A percentile compares a stretch with the other conserved stretches of the same genome.
Conservation (phyloP, 2,113 vertebrate species). For the Pedetes capensis region DNA sequence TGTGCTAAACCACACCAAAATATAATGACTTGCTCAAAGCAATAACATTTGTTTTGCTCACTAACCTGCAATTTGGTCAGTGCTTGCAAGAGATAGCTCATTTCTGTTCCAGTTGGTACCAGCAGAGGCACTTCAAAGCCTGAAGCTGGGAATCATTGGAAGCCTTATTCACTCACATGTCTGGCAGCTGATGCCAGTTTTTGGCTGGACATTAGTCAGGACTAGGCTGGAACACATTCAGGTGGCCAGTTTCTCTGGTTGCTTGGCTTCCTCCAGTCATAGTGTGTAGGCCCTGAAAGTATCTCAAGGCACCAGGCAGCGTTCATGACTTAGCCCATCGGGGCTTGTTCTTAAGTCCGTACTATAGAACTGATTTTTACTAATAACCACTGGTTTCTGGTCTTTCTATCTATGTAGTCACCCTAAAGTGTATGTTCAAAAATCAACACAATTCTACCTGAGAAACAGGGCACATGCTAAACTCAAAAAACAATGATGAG, state of each 20-base stretch:
- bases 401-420: background rate
- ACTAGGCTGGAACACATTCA: background rate
- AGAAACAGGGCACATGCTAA: background rate
- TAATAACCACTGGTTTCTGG: background rate
- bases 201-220: background rate
- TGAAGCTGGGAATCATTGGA: background rate
- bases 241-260: background rate
- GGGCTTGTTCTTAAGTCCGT: background rate
- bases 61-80: background rate
- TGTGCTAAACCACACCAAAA: background rate
- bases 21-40: background rate
- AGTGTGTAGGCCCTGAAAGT: background rate
- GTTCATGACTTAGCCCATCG: background rate
- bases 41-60: background rate
- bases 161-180: background rate
- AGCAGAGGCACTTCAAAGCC: background rate
- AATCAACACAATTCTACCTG: background rate
- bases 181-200: background rate
- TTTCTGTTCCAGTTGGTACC: background rate
- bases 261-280: background rate
- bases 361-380: background rate
- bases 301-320: no score
- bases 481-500: background rate
- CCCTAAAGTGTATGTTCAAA: background rate
- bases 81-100: background rate